A percentile compares a stretch with the other conserved stretches of the same genome.
These are phyloP conservation scores for Chrysolina americana DNA, from an alignment of 2,888 invertebrate species.

Conservation along the genomic window DNA sequence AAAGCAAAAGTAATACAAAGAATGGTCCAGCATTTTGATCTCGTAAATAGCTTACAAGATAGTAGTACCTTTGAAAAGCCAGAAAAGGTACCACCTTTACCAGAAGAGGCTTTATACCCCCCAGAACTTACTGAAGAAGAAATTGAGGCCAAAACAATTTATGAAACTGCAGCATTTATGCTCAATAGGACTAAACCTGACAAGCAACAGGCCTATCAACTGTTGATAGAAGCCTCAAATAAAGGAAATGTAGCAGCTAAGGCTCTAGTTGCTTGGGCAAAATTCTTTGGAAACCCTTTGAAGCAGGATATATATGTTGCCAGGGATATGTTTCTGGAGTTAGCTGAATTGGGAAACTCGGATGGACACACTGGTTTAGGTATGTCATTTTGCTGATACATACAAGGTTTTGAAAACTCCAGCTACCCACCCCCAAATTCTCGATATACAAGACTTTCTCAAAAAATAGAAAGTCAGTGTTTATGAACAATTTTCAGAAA, in stretches of 20 bases:
- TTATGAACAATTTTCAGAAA: no score
- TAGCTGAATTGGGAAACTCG: slow-evolving; percentile 84
- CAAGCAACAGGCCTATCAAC: slow-evolving; percentile 80
- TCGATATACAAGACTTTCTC: no score
- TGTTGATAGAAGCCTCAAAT: slow-evolving; percentile 85
- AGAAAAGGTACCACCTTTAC: slow-evolving; percentile 71
- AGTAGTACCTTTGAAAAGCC: slow-evolving; percentile 70
- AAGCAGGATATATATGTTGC: slow-evolving; percentile 85
- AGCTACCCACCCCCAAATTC: no score
- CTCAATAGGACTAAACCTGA: slow-evolving; percentile 82
- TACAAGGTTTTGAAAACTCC: no score
- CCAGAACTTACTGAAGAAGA: slow-evolving; percentile 76
- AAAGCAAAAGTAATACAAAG: slow-evolving; percentile 68
- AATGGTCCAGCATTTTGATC: slow-evolving; percentile 69
- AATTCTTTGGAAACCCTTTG: slow-evolving; percentile 86
- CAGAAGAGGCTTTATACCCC: slow-evolving; percentile 69
- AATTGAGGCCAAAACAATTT: slow-evolving; percentile 83
- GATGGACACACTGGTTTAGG: slow-evolving; percentile 87
- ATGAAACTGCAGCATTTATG: slow-evolving; percentile 79
- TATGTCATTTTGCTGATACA: slow-evolving; percentile 41
- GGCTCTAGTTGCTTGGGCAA: slow-evolving; percentile 90
- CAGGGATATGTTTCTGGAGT: slow-evolving; percentile 80
- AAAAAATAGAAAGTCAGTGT: no score
- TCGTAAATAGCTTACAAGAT: slow-evolving; percentile 46
- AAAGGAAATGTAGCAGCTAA: slow-evolving; percentile 86